phyloP scores from a whole-genome alignment of 2,797 vertebrate species.

The Heliangelus exortis region DNA sequence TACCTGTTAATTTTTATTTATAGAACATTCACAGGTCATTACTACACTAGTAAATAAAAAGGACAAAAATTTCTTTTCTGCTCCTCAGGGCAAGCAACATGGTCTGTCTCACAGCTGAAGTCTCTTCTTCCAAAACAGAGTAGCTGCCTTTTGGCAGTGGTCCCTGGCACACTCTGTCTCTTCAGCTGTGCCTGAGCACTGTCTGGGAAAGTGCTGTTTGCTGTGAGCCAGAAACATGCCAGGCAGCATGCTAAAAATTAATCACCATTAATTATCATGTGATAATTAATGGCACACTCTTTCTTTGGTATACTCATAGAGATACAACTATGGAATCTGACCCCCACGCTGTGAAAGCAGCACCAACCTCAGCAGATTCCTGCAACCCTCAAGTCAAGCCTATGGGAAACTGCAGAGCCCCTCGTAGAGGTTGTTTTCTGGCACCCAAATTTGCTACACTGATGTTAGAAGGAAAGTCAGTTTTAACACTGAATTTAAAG shows the following conservation, averaged over 20 bases:
- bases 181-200: neutral
- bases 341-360: neutral
- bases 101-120: neutral
- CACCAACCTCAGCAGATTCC: neutral
- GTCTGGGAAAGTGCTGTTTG: neutral
- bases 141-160: conserved; percentile 29
- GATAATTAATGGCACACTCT: neutral
- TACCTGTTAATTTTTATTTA: conserved; percentile 17
- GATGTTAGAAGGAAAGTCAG: neutral
- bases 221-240: neutral
- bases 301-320: neutral
- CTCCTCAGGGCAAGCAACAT: neutral
- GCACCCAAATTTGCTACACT: neutral
- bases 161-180: neutral
- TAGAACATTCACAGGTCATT: neutral
- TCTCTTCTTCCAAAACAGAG: neutral
- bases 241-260: conserved; percentile 42
- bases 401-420: neutral
- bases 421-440: neutral
- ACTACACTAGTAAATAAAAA: neutral
- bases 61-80: neutral
- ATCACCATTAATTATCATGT: neutral
- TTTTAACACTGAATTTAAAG: neutral
- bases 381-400: neutral
- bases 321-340: neutral